phyloP scores from a whole-genome alignment of 2,888 invertebrate species.

The Drosophila falleni region DNA sequence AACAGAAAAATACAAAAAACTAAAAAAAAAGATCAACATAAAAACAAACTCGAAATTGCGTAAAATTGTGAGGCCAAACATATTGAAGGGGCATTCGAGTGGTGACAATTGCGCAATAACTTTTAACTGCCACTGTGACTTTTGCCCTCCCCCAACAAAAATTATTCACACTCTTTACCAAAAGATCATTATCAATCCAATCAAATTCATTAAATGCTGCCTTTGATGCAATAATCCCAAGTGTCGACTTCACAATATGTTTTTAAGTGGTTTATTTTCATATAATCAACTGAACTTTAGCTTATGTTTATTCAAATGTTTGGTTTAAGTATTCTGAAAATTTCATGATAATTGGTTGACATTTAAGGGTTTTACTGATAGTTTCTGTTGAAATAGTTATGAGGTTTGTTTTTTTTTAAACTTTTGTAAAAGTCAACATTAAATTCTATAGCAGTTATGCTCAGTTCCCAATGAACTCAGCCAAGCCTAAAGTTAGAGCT shows the following conservation, averaged over 20 bases:
- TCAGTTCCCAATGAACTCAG: not conserved
- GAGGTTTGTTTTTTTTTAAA: not conserved
- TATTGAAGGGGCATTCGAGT: constrained; percentile 41
- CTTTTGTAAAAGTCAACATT: not conserved
- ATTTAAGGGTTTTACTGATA: not conserved
- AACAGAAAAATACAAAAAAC: constrained; percentile 5
- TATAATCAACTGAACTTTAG: not conserved
- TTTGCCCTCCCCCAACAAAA: constrained; percentile 22
- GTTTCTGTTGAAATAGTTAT: not conserved
- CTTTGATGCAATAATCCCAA: constrained; percentile 23
- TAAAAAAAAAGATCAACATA: constrained; percentile 11
- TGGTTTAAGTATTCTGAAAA: not conserved
- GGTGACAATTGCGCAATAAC: constrained; percentile 43
- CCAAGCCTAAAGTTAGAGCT: not conserved
- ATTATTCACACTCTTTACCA: constrained; percentile 30
- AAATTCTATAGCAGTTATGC: not conserved
- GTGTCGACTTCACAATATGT: not conserved
- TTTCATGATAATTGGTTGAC: constrained; percentile 1
- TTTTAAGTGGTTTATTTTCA: constrained; percentile 1
- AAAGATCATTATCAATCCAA: constrained; percentile 39
- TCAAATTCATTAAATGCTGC: constrained; percentile 29
- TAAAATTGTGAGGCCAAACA: constrained; percentile 55
- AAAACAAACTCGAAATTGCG: constrained; percentile 50
- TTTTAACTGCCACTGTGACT: constrained; percentile 31
- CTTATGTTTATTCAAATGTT: not conserved